Percentiles rank a stretch among this genome's conserved stretches.
phyloP scores from a whole-genome alignment of 2,888 invertebrate genomes.

The Tipula confusa region DNA sequence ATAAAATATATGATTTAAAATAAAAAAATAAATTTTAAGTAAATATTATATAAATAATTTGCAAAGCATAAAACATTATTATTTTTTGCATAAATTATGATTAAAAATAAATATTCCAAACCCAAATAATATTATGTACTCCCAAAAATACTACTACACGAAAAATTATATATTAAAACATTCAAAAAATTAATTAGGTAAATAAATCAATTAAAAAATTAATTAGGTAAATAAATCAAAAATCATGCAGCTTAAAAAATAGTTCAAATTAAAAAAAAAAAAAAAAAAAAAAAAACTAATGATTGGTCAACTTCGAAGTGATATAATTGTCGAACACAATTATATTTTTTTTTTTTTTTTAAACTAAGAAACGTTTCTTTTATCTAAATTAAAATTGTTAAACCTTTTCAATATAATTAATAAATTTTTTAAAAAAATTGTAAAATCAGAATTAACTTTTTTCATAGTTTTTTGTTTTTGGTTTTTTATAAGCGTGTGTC shows the following conservation, averaged over 20 bases:
- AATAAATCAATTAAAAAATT: not conserved
- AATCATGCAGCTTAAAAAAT: not conserved
- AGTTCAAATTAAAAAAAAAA: not conserved
- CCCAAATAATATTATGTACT: not conserved
- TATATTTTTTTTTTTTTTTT: not conserved
- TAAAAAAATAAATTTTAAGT: not conserved
- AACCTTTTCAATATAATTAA: not conserved
- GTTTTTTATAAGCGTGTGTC: constrained; percentile 47
- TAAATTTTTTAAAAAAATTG: not conserved
- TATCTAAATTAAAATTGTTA: not conserved
- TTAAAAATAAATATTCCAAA: not conserved
- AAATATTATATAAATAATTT: not conserved
- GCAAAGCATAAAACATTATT: not conserved
- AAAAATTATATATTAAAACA: not conserved
- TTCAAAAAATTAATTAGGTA: not conserved
- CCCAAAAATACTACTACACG: not conserved
- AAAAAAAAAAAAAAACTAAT: too few relatives aligned
- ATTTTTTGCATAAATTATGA: not conserved
- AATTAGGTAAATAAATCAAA: not conserved
- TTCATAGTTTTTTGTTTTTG: not conserved
- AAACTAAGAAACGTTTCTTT: not conserved
- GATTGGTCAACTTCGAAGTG: too few relatives aligned
- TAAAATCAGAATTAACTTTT: not conserved
- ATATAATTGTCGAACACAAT: too few relatives aligned
- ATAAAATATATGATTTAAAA: not conserved